phyloP scores from a whole-genome alignment of 2,113 vertebrate species.

The Amia ocellicauda region DNA sequence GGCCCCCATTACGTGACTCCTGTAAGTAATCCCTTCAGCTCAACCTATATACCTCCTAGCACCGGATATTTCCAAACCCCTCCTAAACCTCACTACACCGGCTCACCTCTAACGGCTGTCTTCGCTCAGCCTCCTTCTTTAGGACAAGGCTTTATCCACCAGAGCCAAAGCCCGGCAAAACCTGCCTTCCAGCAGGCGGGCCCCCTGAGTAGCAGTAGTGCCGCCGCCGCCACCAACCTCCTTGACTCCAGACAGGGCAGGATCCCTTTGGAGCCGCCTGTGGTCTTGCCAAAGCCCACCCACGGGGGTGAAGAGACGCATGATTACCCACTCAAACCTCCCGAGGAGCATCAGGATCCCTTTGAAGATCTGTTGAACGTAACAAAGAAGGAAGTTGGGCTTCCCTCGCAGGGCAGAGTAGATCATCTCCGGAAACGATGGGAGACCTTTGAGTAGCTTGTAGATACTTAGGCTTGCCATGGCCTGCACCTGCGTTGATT shows the following conservation, averaged over 20 bases:
- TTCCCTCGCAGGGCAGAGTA: conserved; percentile 69
- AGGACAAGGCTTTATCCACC: conserved; percentile 52
- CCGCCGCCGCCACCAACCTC: conserved; percentile 43
- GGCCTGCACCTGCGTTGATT: background rate
- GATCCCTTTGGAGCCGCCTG: conserved; percentile 38
- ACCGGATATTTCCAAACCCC: conserved; percentile 62
- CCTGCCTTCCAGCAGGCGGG: conserved; percentile 33
- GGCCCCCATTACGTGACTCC: conserved; percentile 64
- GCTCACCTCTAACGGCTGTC: conserved; percentile 68
- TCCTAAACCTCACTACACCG: conserved; percentile 59
- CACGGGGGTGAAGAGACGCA: conserved; percentile 49
- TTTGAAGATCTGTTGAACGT: conserved; percentile 87
- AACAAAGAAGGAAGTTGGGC: conserved; percentile 66
- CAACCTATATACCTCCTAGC: conserved; percentile 54
- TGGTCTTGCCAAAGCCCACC: conserved; percentile 55
- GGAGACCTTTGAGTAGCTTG: conserved; percentile 87
- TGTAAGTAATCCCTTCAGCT: conserved; percentile 70
- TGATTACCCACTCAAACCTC: conserved; percentile 38
- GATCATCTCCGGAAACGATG: conserved; percentile 84
- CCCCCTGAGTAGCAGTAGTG: conserved; percentile 36
- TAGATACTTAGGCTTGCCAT: background rate
- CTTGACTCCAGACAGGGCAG: conserved; percentile 45
- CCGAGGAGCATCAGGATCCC: conserved; percentile 71
- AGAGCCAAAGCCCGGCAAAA: conserved; percentile 39
- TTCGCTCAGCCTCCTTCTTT: conserved; percentile 69